Base-by-base conservation (phyloP, 2,888 invertebrate genomes). In the Drosophila stalkeri region DNA sequence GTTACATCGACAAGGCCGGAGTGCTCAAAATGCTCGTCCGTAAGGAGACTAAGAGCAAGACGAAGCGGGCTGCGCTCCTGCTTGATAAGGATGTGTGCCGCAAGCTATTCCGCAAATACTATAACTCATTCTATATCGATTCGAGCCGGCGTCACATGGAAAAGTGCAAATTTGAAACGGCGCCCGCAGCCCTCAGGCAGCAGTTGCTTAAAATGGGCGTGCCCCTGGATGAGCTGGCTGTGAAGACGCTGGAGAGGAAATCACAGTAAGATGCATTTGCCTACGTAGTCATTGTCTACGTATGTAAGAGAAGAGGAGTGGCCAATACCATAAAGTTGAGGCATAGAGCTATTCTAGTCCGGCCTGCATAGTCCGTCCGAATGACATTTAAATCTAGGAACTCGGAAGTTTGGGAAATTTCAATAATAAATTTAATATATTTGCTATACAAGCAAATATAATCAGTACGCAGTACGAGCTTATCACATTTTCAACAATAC, bases 121-220 rank as follows among this genome's bases (percentile, higher is more conserved):
- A 82, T 20, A 65, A 70, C 12, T 0, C 31, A 0, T 82, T 75
- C 12, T 82, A 82, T 18, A 70, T 76, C 2, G 20, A 20, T 14
- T 70, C 78, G 4, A 44, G 46, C 7, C n/a, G 18, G 7, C 64
- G 64, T 0, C 9, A 9, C 3, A 8, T 71, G 11, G 6, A 51
- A 0, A 57, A 14, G 16, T 35, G 7, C 1, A 27, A 51, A 9
- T 76, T 82, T 3, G 43, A 57, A 0, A 5, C 7, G 0, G 63
- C 49, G 11, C 64, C 56, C 0, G 1, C 16, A 0, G 33, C n/a
- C 2, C 16, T 74, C 14, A 23, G 27, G 23, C 1, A 11, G 2
- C 46, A 56, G 39, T 12, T 78, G 7, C 31, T 76, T 0, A 57
- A 67, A n/a, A 18, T 20, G 0, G 72, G 18, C n/a, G 39, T n/a